Evolutionary conservation across 2,888 invertebrate genomes (phyloP), one percentile per base, ranked within the genome.

Genomic region (Drosophila atripex): DNA sequence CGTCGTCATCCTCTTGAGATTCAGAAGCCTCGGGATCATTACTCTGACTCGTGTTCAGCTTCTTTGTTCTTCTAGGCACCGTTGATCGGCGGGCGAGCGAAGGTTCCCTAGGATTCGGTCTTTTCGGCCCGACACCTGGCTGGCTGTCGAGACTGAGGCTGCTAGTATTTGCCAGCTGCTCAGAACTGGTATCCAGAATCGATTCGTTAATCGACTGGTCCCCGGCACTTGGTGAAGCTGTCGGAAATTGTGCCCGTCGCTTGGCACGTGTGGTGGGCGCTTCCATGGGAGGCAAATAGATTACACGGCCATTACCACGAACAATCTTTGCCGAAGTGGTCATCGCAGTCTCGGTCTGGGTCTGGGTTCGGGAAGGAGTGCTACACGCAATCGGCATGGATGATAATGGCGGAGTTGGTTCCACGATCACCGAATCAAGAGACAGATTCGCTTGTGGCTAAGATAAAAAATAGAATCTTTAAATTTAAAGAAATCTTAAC

Each of bases 1-100:
- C 98, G 92, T 98, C 97, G 92, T 97, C 97, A n/a, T 96, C 96
- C 91, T 95, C 95, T 94, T 95, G 86, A 94, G 90, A 88, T 56
- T 79, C 85, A 12, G 84, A 76, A 28, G 65, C 84, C 14, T 90
- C 88, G 16, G 88, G 39, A 89, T 83, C 74, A 88, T 68, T 65
- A 14, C 39, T 50, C 4, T 76, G 73, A 18, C 72, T 78, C 0
- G 49, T 55, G 41, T 69, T 66, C 38, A 52, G 18, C 35, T 68
- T 82, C 69, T 53, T 89, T 75, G 73, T 77, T 61, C 78, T 56
- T 58, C 75, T 65, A 1, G 86, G 74, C 18, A 50, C 51, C 18
- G 73, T 53, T 4, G 71, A 58, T 1, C 77, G 75, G 9, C 61
- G 64, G 9, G 45, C 76, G 56, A 65, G 73, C 7, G 89, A 75